A percentile compares a stretch with the other conserved stretches of the same genome.
phyloP scores from a whole-genome alignment of 2,797 vertebrate species.

The Melanotaenia parkinsoni region DNA sequence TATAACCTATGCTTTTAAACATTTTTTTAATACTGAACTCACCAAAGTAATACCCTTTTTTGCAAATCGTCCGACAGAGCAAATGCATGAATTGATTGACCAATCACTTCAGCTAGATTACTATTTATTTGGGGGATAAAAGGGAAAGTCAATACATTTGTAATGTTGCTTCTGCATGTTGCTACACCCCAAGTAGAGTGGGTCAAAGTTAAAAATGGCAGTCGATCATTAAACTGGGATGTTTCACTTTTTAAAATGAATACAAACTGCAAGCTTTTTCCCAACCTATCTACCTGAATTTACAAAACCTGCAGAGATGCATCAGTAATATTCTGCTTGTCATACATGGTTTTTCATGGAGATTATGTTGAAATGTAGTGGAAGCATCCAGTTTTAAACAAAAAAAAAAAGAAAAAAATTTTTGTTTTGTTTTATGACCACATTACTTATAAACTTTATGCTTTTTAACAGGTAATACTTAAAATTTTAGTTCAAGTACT shows the following conservation, averaged over 20 bases:
- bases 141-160: not conserved
- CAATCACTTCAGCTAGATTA: not conserved
- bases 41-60: not conserved
- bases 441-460: not conserved
- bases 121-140: conserved; percentile 1
- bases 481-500: not conserved
- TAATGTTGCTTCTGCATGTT: not conserved
- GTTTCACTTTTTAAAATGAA: not conserved
- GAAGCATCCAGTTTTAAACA: not conserved
- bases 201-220: not conserved
- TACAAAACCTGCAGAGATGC: not conserved
- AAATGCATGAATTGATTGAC: not conserved
- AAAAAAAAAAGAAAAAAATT: not conserved
- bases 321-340: not conserved
- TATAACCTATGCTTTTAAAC: not conserved
- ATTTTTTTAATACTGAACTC: not conserved
- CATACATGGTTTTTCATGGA: not conserved
- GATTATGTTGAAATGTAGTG: not conserved
- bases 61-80: not conserved
- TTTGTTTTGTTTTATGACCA: not conserved
- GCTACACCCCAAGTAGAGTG: not conserved
- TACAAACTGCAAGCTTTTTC: not conserved
- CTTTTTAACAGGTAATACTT: not conserved
- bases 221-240: not conserved
- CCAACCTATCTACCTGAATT: not conserved